Conservation (phyloP, 2,797 vertebrate genomes). For the Esox masquinongy region DNA sequence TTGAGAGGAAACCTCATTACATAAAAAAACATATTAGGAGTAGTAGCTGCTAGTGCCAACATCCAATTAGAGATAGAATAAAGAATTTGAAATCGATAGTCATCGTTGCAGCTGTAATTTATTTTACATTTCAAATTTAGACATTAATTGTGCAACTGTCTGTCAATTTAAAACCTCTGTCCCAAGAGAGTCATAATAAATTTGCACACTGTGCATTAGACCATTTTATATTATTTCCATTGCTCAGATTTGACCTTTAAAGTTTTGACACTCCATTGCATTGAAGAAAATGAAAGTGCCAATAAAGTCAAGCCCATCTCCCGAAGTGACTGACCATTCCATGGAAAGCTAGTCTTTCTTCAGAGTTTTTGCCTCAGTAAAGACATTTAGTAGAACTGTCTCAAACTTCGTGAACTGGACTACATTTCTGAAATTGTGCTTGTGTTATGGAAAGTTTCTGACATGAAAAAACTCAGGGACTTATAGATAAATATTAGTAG, state of each 20-base stretch:
- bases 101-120: not conserved
- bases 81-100: not conserved
- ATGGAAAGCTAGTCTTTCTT: not conserved
- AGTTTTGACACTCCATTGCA: constrained; percentile 68
- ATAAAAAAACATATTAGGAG: not conserved
- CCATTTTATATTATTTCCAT: constrained; percentile 71
- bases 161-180: constrained; percentile 39
- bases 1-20: not conserved
- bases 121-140: not conserved
- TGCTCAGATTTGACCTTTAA: constrained; percentile 72
- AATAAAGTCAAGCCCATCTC: constrained; percentile 55
- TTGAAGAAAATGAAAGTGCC: constrained; percentile 49
- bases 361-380: not conserved
- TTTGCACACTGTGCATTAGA: constrained; percentile 59
- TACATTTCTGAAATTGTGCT: not conserved
- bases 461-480: not conserved
- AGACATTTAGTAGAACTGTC: not conserved
- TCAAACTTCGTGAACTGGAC: not conserved
- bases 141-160: constrained; percentile 8
- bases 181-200: constrained; percentile 45
- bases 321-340: constrained; percentile 31
- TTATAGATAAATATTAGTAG: not conserved
- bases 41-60: not conserved
- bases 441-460: not conserved
- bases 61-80: not conserved